A percentile compares a stretch with the other conserved stretches of the same genome.
These are phyloP conservation scores for Epistrophe grossulariae DNA, from an alignment of 2,888 invertebrate species.

Conservation along the genomic window DNA sequence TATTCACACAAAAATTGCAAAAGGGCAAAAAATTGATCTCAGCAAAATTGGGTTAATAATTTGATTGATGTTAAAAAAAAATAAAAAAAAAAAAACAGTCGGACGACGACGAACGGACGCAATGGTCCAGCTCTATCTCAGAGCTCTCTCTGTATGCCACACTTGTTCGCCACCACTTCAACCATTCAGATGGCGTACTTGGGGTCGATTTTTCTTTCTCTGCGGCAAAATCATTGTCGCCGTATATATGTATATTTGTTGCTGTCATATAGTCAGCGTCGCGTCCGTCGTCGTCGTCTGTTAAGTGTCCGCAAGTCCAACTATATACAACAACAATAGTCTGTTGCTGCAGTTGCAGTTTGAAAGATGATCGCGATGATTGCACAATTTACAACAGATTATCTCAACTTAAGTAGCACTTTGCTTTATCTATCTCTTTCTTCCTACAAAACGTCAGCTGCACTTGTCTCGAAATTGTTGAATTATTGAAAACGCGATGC, in stretches of 20 bases:
- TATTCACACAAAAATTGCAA: conserved; percentile 76
- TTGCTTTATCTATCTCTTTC: conserved; percentile 50
- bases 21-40: conserved; percentile 75
- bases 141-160: conserved; percentile 38
- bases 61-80: conserved; percentile 67
- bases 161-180: conserved; percentile 64
- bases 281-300: conserved; percentile 66
- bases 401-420: conserved; percentile 75
- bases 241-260: conserved; percentile 20
- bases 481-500: conserved; percentile 52
- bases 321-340: conserved; percentile 6
- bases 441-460: not conserved
- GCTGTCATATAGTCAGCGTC: conserved; percentile 76
- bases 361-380: conserved; percentile 74
- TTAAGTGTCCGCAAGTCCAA: conserved; percentile 77
- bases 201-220: conserved; percentile 35
- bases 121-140: conserved; percentile 31
- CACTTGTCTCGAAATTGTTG: conserved; percentile 32
- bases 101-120: conserved; percentile 13
- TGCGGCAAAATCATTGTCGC: conserved; percentile 71
- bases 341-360: conserved; percentile 16
- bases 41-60: conserved; percentile 75
- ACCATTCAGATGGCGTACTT: conserved; percentile 67
- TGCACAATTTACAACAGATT: conserved; percentile 75
- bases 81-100: conserved; percentile 29